Conservation (phyloP, 2,797 vertebrate genomes). For the Microchirus variegatus region DNA sequence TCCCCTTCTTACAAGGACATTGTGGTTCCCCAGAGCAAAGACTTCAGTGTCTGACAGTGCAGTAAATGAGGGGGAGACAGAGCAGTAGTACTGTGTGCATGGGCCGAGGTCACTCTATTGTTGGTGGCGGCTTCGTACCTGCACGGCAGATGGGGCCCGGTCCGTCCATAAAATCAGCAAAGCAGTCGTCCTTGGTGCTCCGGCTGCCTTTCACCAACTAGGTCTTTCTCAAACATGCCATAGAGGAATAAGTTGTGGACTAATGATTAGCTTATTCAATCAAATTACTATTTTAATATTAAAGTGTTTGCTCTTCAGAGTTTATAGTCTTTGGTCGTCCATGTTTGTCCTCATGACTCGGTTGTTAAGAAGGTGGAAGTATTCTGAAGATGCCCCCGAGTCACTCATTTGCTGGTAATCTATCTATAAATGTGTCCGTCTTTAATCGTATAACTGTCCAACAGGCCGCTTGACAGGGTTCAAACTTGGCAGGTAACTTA, state of each 20-base stretch:
- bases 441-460: too few species aligned
- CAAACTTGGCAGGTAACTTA: too few species aligned
- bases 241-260: conserved; percentile 35
- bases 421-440: conserved; percentile 2
- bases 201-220: conserved; percentile 28
- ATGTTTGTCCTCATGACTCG: neutral
- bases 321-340: conserved; percentile 24
- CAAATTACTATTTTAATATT: conserved; percentile 54
- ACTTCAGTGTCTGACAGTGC: conserved; percentile 47
- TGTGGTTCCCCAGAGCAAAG: conserved; percentile 36
- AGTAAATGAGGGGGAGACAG: conserved; percentile 52
- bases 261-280: conserved; percentile 62
- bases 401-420: conserved; percentile 1
- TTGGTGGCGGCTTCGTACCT: conserved; percentile 17
- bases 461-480: too few species aligned
- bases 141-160: conserved; percentile 37
- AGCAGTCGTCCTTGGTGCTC: conserved; percentile 52
- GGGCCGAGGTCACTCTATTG: conserved; percentile 48
- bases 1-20: conserved; percentile 52
- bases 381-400: conserved; percentile 3
- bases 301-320: conserved; percentile 52
- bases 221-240: conserved; percentile 2
- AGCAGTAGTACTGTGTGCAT: conserved; percentile 22
- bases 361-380: neutral
- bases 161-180: conserved; percentile 36